A percentile compares a stretch with the other conserved stretches of the same genome.
Evolutionary conservation across 2,888 invertebrate genomes (phyloP).

Genomic region (Arge pagana): DNA sequence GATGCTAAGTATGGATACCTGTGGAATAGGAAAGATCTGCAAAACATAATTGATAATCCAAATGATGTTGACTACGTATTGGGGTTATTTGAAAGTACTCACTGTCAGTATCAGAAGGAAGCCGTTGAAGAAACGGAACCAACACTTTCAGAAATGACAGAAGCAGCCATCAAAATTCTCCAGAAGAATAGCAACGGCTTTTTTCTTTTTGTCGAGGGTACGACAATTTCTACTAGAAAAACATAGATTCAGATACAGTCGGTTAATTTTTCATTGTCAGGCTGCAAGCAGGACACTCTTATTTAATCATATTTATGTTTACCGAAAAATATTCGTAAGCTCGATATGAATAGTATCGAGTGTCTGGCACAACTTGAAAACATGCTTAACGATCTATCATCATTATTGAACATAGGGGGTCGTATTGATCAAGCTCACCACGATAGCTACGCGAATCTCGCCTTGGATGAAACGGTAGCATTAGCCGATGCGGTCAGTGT

Average conservation of each 20-base stretch:
- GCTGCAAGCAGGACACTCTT: no score
- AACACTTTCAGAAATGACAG: conserved; percentile 74
- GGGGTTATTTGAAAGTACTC: conserved; percentile 59
- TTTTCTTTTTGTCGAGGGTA: conserved; percentile 73
- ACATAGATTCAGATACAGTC: no score
- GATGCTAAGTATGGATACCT: conserved; percentile 57
- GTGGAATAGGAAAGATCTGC: conserved; percentile 60
- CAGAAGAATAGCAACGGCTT: conserved; percentile 70
- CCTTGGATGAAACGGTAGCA: conserved; percentile 79
- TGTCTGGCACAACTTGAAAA: no score
- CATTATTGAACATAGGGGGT: no score
- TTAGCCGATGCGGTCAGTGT: conserved; percentile 71
- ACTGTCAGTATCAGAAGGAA: conserved; percentile 61
- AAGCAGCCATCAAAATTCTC: conserved; percentile 71
- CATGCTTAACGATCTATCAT: no score
- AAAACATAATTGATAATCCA: conserved; percentile 42
- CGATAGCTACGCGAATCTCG: conserved; percentile 66
- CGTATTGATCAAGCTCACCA: conserved; percentile 82
- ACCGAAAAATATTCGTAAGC: not conserved
- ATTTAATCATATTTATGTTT: no score
- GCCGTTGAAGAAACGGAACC: conserved; percentile 63
- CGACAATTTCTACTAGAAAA: no score
- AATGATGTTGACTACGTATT: conserved; percentile 57
- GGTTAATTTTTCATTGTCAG: no score
- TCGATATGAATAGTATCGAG: no score